Conservation (phyloP, 2,113 vertebrate genomes). For the Protobothrops mucrosquamatus region DNA sequence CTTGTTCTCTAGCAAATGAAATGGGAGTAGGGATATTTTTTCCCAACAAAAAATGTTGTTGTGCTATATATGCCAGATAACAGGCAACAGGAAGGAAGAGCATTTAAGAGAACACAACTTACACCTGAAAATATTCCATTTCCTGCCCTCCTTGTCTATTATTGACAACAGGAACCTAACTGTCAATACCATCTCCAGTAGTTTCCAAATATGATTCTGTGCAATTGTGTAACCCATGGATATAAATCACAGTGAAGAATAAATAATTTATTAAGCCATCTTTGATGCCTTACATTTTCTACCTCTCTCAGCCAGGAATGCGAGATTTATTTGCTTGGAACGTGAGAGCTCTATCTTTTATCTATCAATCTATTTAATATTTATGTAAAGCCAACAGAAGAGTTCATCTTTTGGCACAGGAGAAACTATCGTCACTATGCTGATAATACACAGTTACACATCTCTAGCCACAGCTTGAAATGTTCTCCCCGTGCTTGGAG, state of each 20-base stretch:
- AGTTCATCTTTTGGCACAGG: not conserved
- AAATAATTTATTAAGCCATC: not conserved
- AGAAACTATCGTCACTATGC: not conserved
- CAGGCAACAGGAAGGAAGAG: not conserved
- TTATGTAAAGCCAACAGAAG: not conserved
- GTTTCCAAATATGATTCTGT: not conserved
- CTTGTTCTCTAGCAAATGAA: not conserved
- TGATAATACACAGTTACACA: not conserved
- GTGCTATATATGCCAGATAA: not conserved
- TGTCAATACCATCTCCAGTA: not conserved
- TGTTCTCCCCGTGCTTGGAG: not conserved
- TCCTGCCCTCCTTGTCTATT: not conserved
- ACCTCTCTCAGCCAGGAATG: not conserved
- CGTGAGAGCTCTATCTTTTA: conserved; percentile 13
- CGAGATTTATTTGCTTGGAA: not conserved
- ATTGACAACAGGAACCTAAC: not conserved
- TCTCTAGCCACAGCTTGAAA: not conserved
- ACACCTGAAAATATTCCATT: not conserved
- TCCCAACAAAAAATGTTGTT: not conserved
- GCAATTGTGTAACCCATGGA: not conserved
- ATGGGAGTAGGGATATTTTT: not conserved
- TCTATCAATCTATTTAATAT: not conserved
- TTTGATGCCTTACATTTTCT: conserved; percentile 19
- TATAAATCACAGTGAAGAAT: not conserved
- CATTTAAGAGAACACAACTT: not conserved